Evolutionary conservation across 2,797 vertebrate species (phyloP).

Genomic region (Sebastolobus alascanus): DNA sequence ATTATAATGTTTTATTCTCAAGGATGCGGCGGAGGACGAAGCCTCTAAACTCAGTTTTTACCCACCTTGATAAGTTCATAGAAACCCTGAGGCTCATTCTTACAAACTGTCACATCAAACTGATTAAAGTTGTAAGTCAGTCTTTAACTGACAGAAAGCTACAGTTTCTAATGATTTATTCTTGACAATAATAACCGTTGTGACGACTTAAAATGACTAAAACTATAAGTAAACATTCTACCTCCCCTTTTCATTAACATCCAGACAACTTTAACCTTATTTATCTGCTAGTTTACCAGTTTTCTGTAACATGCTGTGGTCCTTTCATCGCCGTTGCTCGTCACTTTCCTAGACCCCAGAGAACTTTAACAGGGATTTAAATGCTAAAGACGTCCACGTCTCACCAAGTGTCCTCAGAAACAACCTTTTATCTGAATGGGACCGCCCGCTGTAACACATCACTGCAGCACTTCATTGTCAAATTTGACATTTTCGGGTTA

Average conservation of each 20-base stretch:
- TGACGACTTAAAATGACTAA: background rate
- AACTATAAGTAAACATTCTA: background rate
- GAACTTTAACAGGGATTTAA: background rate
- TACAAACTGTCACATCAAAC: background rate
- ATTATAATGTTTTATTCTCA: conserved; percentile 1
- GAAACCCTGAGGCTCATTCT: background rate
- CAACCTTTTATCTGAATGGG: conserved; percentile 31
- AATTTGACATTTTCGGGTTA: conserved; percentile 41
- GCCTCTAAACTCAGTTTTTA: background rate
- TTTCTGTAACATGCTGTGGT: background rate
- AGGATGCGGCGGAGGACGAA: conserved; percentile 13
- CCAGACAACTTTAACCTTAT: background rate
- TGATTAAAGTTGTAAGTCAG: conserved; percentile 1
- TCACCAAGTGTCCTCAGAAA: background rate
- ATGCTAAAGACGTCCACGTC: conserved; percentile 22
- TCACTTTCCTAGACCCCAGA: background rate
- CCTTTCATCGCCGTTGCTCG: background rate
- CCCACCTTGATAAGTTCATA: background rate
- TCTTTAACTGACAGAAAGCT: background rate
- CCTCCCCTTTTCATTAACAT: background rate
- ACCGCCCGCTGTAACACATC: conserved; percentile 12
- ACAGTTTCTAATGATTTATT: background rate
- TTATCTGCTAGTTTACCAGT: background rate
- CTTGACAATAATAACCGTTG: background rate
- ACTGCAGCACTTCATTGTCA: conserved; percentile 19